Evolutionary conservation across 2,888 invertebrate species (phyloP), one percentile per base, ranked within the genome.

Genomic region (Miltochrista miniata): DNA sequence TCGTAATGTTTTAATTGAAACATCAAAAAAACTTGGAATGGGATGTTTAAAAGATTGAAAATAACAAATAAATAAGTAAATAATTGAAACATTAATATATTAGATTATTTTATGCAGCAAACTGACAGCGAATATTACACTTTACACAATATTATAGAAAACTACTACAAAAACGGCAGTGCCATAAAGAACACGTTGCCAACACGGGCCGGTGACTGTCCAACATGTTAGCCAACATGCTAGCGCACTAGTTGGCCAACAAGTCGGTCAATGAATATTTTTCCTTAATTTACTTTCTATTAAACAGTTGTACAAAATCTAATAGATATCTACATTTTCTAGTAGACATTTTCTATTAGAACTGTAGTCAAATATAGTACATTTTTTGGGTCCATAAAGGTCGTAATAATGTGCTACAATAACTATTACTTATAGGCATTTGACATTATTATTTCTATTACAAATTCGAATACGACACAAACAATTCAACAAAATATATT

Each of bases 271-370:
- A 42, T 14, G 14, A 29, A 46, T 38, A 30, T 44, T 35, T 11
- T 30, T 39, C 34, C 12, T 43, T 42, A 41, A 49, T 31, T 53
- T 58, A 59, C 45, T 7, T 43, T 40, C 57, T 65, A 65, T 5
- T 24, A 24, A 45, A 50, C 56, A 53, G 62, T 65, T 54, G 66
- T 66, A 66, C 46, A 66, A 68, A 64, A 64, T 59, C 64, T 69
- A 66, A 24, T 24, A 24, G 18, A 5, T 24, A 48, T 13, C 8
- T 9, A 11, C 24, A 39, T 12, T 30, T 5, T 8, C 30, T 30
- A 30, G 30, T 30, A 30, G 30, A 30, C 8, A 18, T 39, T 30
- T 56, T 51, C 64, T 66, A 66, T 59, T 64, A 62, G 66, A 69
- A 24, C 18, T 24, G 18, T 24, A 24, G 18, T 24, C 18, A 69